Evolutionary conservation across 2,888 invertebrate genomes (phyloP), one percentile per base, ranked within the genome.

Genomic region (Drosophila recens): DNA sequence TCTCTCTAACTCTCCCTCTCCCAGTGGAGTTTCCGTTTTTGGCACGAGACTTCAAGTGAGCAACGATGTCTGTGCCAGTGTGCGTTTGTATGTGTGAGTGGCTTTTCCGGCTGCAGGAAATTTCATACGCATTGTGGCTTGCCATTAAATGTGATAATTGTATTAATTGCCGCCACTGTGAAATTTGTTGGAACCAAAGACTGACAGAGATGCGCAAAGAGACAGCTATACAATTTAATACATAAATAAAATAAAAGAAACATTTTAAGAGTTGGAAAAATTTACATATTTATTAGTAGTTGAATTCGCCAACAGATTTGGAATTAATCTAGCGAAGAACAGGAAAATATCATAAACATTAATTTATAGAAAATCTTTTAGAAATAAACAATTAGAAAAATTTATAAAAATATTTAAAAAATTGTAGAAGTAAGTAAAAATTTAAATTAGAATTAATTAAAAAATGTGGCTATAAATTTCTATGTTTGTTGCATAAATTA

Each of bases 111-210:
- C 59, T 46, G 68, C 67, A 59, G 70, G 72, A 83, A 77, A 79
- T 83, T 72, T 70, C 72, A 72, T 80, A 80, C 86, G 83, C 80
- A 79, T 86, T 80, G 83, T 80, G 87, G 82, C 56, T 40, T 45
- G 59, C 68, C 73, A 82, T 88, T 80, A 68, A 82, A 80, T 83
- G 75, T 68, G 76, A 86, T 86, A 86, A 88, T 83, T 88, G 79
- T 77, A 80, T 86, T 86, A 86, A 86, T 88, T 86, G 86, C 72
- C 57, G 46, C 49, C 48, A 20, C 67, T 48, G 46, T 46, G 66
- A 73, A 73, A 64, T 45, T 62, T 67, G 49, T 40, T 49, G 73
- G 13, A 67, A 30, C 36, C 43, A 13, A 36, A 56, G 34, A 10
- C 33, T 49, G 30, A 34, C 48, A 63, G 23, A 23, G 38, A 58